Evolutionary conservation across 2,113 vertebrate species (phyloP), one percentile per base, ranked within the genome.

Genomic region (Campylomormyrus numenius): DNA sequence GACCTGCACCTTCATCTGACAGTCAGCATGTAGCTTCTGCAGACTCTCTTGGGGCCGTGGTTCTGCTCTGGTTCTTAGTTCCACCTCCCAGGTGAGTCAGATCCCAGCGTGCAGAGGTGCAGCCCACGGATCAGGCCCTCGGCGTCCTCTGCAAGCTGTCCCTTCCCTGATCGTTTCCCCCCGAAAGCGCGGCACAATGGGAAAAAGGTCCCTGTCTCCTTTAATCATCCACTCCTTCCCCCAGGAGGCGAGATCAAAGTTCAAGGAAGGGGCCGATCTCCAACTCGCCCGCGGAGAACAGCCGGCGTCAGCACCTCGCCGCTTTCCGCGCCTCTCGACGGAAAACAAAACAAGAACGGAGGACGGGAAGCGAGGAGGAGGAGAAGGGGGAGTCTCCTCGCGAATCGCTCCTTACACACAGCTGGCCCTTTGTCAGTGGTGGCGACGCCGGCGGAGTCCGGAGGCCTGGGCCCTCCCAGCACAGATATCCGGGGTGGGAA

Each of bases 211-310:
- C 70, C 91, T 91, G 92, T 45, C 77, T 62, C 88, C 56, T 80
- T 89, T 5, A 46, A 10, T 58, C 91, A 77, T 89, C 92, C 77
- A 9, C 74, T 87, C 74, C 87, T 74, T 89, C 90, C 62, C 70
- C 85, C 52, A 19, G 21, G 62, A 45, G n/a, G 3, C 62, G 90
- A 91, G 92, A 94, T 92, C 92, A 93, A 94, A 95, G 93, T 94
- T 94, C 91, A 92, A 91, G 91, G 87, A 93, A 87, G 90, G 94
- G 89, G 91, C 45, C 88, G 62, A 50, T 53, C 53, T 85, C 77
- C 56, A 11, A 39, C 17, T 80, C 19, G 50, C 24, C 62, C 46
- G 2, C 27, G 45, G 45, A 17, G 39, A 15, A 31, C 62, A 39
- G 62, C 70, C 42, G 15, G 58, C 42, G 5, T 89, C 53, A 10